phyloP scores from a whole-genome alignment of 2,797 vertebrate genomes.

The Gastrophryne carolinensis region DNA sequence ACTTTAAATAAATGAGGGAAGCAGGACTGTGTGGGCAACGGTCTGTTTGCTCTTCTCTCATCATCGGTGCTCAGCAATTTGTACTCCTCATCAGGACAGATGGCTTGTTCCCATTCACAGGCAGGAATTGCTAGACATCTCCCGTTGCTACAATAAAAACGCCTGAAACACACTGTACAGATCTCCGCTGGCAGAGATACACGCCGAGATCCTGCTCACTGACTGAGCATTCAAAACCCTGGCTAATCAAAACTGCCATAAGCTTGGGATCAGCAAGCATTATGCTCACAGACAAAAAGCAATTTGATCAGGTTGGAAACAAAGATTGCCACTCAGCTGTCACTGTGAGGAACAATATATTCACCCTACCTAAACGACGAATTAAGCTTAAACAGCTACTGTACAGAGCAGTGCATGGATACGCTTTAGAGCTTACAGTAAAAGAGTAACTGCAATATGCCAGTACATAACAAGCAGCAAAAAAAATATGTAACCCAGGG shows the following conservation, averaged over 20 bases:
- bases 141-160: not conserved
- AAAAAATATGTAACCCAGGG: too few species aligned
- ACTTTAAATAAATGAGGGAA: not conserved
- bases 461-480: too few species aligned
- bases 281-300: not conserved
- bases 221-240: not conserved
- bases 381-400: too few species aligned
- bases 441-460: too few species aligned
- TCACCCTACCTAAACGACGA: too few species aligned
- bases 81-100: slow-evolving; percentile 26
- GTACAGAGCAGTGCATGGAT: too few species aligned
- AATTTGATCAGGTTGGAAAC: not conserved
- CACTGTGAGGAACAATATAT: too few species aligned
- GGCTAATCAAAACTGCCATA: not conserved
- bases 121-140: not conserved
- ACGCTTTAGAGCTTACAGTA: too few species aligned
- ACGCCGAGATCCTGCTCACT: not conserved
- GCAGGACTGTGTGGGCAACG: not conserved
- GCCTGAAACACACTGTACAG: slow-evolving; percentile 8
- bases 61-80: slow-evolving; percentile 13
- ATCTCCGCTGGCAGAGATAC: not conserved
- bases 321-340: not conserved
- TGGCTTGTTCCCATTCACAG: slow-evolving; percentile 26
- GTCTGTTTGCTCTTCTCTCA: not conserved
- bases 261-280: not conserved